These are phyloP conservation scores for Drosophila jambulina DNA, from an alignment of 1,140 invertebrate species.

Conservation along the genomic window DNA sequence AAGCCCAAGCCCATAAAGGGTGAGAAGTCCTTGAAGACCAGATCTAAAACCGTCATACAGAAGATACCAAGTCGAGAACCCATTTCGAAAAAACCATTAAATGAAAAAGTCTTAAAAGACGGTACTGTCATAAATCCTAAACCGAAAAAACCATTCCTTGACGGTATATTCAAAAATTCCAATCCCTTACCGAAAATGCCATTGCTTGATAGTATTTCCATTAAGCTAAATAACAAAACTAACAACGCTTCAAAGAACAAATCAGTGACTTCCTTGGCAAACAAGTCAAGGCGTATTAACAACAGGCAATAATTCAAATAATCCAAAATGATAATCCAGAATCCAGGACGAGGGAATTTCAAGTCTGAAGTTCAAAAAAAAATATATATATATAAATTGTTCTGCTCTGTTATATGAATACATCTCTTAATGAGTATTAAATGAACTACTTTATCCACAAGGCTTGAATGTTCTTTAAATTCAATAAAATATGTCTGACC, in stretches of 20 bases:
- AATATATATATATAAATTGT: background rate
- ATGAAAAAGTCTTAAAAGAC: background rate
- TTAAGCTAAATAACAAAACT: background rate
- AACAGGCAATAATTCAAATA: background rate
- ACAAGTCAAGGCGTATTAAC: background rate
- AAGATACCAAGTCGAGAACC: background rate
- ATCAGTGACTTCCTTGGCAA: background rate
- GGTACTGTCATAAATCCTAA: background rate
- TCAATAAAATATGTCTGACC: background rate
- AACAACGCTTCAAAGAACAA: background rate
- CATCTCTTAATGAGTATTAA: background rate
- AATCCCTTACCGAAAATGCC: background rate
- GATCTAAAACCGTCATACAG: background rate
- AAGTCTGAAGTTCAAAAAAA: background rate
- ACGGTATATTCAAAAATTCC: background rate
- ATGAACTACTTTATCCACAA: background rate
- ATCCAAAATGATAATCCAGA: background rate
- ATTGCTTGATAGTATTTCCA: background rate
- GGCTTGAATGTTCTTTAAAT: background rate
- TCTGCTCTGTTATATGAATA: background rate
- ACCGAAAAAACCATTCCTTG: background rate
- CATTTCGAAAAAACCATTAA: background rate
- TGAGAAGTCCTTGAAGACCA: constrained; percentile 9
- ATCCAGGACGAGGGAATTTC: background rate
- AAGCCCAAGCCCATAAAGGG: constrained; percentile 5